Conservation (phyloP, 2,888 invertebrate genomes). For the Tetramorium bicarinatum region DNA sequence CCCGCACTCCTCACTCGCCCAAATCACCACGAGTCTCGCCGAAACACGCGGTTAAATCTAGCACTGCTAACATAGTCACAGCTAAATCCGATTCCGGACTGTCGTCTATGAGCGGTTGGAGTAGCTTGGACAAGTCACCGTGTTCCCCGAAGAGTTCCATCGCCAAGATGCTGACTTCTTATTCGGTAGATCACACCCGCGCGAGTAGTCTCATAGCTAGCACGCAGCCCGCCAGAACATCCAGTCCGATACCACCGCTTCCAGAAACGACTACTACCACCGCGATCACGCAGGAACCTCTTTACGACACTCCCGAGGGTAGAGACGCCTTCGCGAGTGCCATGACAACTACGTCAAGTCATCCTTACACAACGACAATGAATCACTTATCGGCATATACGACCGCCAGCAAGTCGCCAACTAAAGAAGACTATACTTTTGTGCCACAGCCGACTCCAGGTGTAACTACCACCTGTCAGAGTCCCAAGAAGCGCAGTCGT, state of each 20-base stretch:
- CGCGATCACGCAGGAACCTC: constrained; percentile 81
- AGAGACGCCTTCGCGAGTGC: constrained; percentile 80
- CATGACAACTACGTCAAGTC: constrained; percentile 69
- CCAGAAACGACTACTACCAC: constrained; percentile 75
- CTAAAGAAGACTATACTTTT: constrained; percentile 87
- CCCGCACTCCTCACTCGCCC: constrained; percentile 89
- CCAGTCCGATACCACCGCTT: constrained; percentile 81
- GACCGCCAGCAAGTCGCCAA: constrained; percentile 87
- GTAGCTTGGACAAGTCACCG: constrained; percentile 94
- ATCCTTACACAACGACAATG: constrained; percentile 76
- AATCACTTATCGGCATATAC: constrained; percentile 88
- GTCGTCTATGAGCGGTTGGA: constrained; percentile 95
- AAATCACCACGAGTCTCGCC: constrained; percentile 92
- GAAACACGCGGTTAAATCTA: constrained; percentile 89
- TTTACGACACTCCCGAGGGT: constrained; percentile 84
- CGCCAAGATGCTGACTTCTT: constrained; percentile 83
- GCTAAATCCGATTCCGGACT: constrained; percentile 95
- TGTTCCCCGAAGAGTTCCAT: constrained; percentile 91
- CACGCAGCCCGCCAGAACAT: constrained; percentile 76
- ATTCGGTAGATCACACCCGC: constrained; percentile 81
- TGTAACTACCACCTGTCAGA: constrained; percentile 85
- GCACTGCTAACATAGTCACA: constrained; percentile 89
- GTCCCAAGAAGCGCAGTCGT: constrained; percentile 86
- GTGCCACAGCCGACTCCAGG: constrained; percentile 87
- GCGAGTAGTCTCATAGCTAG: constrained; percentile 72